Evolutionary conservation across 2,113 vertebrate genomes (phyloP).

Genomic region (Chaetops frenatus): DNA sequence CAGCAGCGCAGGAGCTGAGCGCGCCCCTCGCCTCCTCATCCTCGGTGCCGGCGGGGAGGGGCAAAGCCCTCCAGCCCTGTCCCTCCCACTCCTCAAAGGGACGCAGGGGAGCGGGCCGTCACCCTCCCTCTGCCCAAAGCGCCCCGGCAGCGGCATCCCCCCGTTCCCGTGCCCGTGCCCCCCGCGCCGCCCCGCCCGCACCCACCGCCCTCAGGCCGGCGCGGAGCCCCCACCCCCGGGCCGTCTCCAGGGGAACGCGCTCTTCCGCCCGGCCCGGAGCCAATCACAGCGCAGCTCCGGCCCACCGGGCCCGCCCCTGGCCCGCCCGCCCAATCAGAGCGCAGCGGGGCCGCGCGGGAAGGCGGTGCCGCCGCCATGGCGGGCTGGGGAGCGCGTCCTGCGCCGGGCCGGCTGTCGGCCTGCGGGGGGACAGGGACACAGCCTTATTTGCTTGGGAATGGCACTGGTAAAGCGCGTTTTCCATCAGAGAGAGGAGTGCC

Average conservation of each 20-base stretch:
- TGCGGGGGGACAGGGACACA: too few relatives aligned
- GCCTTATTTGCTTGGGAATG: accelerated
- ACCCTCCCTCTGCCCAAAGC: too few relatives aligned
- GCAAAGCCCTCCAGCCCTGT: not conserved
- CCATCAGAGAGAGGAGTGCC: not conserved
- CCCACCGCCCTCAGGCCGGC: not conserved
- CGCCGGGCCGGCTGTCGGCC: not conserved
- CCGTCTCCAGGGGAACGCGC: slow-evolving; percentile 28
- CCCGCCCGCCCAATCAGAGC: not conserved
- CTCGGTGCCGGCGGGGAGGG: not conserved
- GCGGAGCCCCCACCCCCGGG: not conserved
- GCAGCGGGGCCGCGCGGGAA: not conserved
- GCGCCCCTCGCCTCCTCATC: too few relatives aligned
- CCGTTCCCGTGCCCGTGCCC: accelerated
- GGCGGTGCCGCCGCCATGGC: not conserved
- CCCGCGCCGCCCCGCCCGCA: not conserved
- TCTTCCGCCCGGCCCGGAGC: not conserved
- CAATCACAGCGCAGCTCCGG: not conserved
- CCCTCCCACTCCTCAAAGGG: not conserved
- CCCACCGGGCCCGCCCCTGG: not conserved
- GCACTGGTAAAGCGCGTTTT: accelerated
- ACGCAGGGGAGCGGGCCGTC: accelerated
- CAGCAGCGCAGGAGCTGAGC: accelerated
- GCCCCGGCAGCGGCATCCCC: accelerated
- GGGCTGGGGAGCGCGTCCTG: not conserved